phyloP scores from a whole-genome alignment of 2,113 vertebrate species.

The Coracopsis vasa region DNA sequence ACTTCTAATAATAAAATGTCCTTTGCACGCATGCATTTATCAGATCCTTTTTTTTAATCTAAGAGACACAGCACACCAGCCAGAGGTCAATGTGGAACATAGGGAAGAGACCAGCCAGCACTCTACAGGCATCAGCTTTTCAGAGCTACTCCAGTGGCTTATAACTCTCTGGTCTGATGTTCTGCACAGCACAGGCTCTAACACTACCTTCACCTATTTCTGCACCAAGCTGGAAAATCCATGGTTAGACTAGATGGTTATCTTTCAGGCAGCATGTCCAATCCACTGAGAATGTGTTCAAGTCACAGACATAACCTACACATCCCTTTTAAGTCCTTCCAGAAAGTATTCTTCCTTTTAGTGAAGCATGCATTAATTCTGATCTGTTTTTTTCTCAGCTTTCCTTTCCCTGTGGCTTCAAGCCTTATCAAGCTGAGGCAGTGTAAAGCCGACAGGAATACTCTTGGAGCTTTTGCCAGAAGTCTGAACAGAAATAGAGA shows the following conservation, averaged over 20 bases:
- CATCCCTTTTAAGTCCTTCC: neutral
- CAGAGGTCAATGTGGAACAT: neutral
- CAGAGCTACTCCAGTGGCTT: neutral
- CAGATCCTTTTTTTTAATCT: neutral
- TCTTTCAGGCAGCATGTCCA: neutral
- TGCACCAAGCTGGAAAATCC: neutral
- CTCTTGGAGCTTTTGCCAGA: conserved; percentile 21
- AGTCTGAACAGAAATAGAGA: conserved; percentile 41
- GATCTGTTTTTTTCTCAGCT: neutral
- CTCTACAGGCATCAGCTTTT: neutral
- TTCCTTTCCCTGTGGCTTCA: neutral
- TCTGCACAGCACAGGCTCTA: neutral
- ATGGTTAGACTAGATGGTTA: neutral
- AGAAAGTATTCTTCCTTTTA: neutral
- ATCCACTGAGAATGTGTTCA: neutral
- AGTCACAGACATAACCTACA: neutral
- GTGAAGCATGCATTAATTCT: neutral
- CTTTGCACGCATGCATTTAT: neutral
- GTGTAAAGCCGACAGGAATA: conserved; percentile 16
- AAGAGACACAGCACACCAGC: neutral
- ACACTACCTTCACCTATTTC: neutral
- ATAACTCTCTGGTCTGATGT: neutral
- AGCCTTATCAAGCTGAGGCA: conserved; percentile 23
- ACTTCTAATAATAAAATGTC: conserved; percentile 7
- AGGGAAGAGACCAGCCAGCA: neutral